Evolutionary conservation across 1,140 invertebrate genomes (phyloP).

Genomic region (Scaptomyza graminum): DNA sequence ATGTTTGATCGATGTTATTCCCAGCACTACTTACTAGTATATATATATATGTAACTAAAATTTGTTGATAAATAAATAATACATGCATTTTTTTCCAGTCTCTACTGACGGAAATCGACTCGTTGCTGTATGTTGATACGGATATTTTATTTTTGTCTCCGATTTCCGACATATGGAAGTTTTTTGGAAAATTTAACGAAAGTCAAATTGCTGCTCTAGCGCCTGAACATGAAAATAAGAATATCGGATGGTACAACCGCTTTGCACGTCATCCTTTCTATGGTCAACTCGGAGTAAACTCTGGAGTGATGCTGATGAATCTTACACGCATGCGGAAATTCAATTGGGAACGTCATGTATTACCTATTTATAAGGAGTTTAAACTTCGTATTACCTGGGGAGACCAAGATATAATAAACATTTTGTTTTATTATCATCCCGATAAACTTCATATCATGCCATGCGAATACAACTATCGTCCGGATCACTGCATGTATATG

Average conservation of each 20-base stretch:
- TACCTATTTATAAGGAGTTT: conserved; percentile 93
- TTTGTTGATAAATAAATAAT: background rate
- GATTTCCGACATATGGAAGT: conserved; percentile 91
- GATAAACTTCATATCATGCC: conserved; percentile 92
- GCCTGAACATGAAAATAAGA: conserved; percentile 95
- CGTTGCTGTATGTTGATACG: conserved; percentile 96
- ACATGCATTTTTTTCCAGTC: conserved; percentile 37
- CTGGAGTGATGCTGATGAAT: conserved; percentile 99
- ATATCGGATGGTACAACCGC: conserved; percentile 97
- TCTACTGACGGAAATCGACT: conserved; percentile 86
- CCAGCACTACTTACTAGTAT: too few relatives aligned
- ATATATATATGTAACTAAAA: too few relatives aligned
- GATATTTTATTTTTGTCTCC: conserved; percentile 95
- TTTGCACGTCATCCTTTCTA: conserved; percentile 98
- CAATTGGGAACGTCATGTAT: conserved; percentile 92
- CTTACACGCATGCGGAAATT: conserved; percentile 94
- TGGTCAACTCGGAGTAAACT: conserved; percentile 95
- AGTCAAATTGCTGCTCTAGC: conserved; percentile 94
- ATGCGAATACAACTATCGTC: conserved; percentile 95
- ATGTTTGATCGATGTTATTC: too few relatives aligned
- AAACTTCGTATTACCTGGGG: conserved; percentile 96
- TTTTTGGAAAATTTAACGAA: conserved; percentile 93
- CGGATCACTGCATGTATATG: conserved; percentile 97
- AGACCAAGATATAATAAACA: conserved; percentile 99
- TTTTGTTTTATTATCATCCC: conserved; percentile 96